These are phyloP conservation scores for Macrobrachium nipponense DNA, from an alignment of 1,140 invertebrate genomes.

Conservation along the genomic window DNA sequence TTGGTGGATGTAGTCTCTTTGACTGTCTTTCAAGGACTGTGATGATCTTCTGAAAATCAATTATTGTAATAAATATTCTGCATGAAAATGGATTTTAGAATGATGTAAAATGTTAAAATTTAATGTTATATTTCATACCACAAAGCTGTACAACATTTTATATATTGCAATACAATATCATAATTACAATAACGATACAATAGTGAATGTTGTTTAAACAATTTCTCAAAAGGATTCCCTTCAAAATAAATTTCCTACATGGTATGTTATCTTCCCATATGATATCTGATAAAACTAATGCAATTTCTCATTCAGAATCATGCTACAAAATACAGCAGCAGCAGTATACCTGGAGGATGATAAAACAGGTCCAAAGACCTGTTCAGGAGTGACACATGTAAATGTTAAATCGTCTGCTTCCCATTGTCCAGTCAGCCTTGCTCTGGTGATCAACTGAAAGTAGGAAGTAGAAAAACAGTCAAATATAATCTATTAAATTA, in stretches of 20 bases:
- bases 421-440: conserved; percentile 51
- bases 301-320: no score
- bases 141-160: no score
- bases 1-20: conserved; percentile 25
- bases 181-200: no score
- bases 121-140: no score
- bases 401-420: conserved; percentile 56
- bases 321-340: background rate
- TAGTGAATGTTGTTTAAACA: no score
- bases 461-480: background rate
- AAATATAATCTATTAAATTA: no score
- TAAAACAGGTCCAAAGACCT: conserved; percentile 52
- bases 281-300: no score
- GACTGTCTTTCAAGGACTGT: conserved; percentile 42
- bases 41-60: conserved; percentile 46
- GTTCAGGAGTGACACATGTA: conserved; percentile 55
- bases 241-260: no score
- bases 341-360: conserved; percentile 45
- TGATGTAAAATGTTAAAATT: no score
- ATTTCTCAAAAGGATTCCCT: no score
- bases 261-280: no score
- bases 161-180: no score
- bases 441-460: conserved; percentile 50
- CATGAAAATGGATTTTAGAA: background rate
- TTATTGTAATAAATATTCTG: background rate